Percentiles rank a stretch among this genome's conserved stretches.
Evolutionary conservation across 2,888 invertebrate species (phyloP).

Genomic region (Euplexia lucipara): DNA sequence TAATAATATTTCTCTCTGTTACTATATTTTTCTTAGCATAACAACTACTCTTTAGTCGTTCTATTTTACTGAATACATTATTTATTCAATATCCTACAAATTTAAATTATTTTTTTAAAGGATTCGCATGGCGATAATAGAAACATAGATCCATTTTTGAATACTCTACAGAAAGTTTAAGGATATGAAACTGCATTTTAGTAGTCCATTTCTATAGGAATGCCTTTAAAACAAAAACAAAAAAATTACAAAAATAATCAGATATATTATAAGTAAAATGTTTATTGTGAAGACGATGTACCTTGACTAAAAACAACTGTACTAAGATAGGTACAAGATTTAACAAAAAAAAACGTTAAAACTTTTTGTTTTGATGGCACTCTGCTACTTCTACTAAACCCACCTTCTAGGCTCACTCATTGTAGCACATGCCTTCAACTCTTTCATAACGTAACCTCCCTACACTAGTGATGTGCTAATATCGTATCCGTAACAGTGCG

Average conservation of each 20-base stretch:
- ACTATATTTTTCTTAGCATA: not conserved
- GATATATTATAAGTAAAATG: no score
- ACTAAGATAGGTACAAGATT: no score
- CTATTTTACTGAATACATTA: not conserved
- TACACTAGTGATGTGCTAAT: constrained; percentile 56
- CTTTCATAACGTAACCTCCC: constrained; percentile 6
- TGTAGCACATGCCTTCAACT: constrained; percentile 31
- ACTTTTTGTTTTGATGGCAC: not conserved
- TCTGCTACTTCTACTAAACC: no score
- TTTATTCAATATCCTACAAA: not conserved
- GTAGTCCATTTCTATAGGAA: not conserved
- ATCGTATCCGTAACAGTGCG: constrained; percentile 76
- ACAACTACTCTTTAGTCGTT: not conserved
- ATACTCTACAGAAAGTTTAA: no score
- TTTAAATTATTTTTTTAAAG: not conserved
- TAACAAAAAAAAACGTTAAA: no score
- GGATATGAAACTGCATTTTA: not conserved
- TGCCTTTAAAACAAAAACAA: not conserved
- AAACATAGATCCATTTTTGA: not conserved
- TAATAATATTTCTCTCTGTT: not conserved
- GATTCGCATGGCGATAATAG: constrained; percentile 22
- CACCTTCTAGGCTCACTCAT: constrained; percentile 1
- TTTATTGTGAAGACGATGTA: no score
- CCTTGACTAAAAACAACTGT: no score
- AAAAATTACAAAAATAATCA: no score